Evolutionary conservation across 2,888 invertebrate genomes (phyloP), one percentile per base, ranked within the genome.

Genomic region (Yponomeuta sedellus): DNA sequence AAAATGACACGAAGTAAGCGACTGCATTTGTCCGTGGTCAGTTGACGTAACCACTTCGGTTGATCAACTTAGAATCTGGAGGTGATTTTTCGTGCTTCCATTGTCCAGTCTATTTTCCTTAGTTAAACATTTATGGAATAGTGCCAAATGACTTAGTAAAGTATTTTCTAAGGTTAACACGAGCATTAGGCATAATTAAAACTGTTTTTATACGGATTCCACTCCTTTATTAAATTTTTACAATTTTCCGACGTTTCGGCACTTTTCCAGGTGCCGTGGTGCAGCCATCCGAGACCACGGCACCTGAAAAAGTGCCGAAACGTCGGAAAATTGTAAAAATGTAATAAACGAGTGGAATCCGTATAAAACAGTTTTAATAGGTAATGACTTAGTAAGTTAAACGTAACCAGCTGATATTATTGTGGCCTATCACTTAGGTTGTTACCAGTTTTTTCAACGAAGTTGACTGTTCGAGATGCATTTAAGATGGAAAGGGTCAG

Each of bases 401-500:
- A 75, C 80, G 82, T 79, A 79, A 84, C 83, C 88, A 83, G 82
- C 81, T 84, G 84, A 61, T 72, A 79, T 78, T 78, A 80, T 83
- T 85, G 80, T 83, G 83, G 83, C 81, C 80, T 88, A 61, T 59
- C 40, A 63, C 83, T 83, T 86, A 88, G 84, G 80, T 87, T 88
- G 89, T 90, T 90, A 89, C 90, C 90, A 89, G 86, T 83, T 83
- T 80, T 81, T 82, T 84, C 84, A 80, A 81, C 79, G 80, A 86
- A 79, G 82, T 52, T 80, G 84, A 85, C 83, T 85, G 82, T 82
- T 79, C 79, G 86, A 82, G 80, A 86, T 85, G 88, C 90, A 88
- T 89, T 90, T 88, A 88, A 77, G 73, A 74, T 52, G 89, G 87
- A 86, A 90, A 83, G 88, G 89, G 86, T 88, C 90, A 87, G 91